Evolutionary conservation across 2,888 invertebrate species (phyloP), one percentile per base, ranked within the genome.

Genomic region (Cylindroiulus punctatus): DNA sequence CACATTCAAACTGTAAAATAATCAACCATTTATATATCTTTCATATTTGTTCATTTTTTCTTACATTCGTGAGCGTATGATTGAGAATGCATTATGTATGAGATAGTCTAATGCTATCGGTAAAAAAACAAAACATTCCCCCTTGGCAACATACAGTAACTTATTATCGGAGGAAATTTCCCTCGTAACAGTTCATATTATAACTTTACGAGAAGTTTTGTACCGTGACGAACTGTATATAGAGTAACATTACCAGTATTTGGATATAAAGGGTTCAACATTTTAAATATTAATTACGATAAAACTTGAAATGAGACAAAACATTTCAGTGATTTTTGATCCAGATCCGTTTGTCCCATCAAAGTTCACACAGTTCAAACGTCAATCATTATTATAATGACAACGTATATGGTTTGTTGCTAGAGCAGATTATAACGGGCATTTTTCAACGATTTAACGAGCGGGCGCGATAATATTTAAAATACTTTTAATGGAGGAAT

Each of bases 11-110:
- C 26, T 76, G 26, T 65, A 76, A 76, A 76, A 76, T 76, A 76
- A 76, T 76, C 30, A 76, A 76, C 26, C 26, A 76, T 76, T 76
- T 76, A 76, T 76, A 76, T 76, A 76, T 76, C 76, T 76, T 76
- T 26, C 26, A 12, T 76, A 30, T 76, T 76, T 76, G 76, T 76
- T 76, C 76, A 76, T 30, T 76, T 44, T 30, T 76, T 76, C 26
- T 10, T 76, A 76, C 76, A 76, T 76, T 30, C 30, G 26, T 30
- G 76, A 26, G 76, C 26, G 30, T 76, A 76, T 76, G 26, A 76
- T 76, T 30, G 76, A 26, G 30, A 76, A 26, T 76, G 76, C 76
- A 8, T 76, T 76, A 30, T 14, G n/a, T n/a, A 76, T 76, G 30
- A 76, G 76, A 76, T 8, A 44, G 26, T 17, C 76, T 30, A 76